Base-by-base conservation (phyloP, 2,888 invertebrate species). In the Cheilosia pagana region DNA sequence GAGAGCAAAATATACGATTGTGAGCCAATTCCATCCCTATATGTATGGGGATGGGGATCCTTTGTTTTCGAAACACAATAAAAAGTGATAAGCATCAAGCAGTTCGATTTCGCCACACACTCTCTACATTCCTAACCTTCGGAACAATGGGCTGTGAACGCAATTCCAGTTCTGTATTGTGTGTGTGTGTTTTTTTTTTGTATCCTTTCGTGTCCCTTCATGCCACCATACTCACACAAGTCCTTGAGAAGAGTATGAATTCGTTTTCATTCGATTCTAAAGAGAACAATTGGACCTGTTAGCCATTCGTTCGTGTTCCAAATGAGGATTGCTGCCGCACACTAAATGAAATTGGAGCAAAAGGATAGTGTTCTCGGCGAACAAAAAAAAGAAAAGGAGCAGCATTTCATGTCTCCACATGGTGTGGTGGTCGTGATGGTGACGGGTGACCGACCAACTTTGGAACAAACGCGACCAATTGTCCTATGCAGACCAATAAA, bases 211-310 rank as follows among this genome's bases (percentile, higher is more conserved):
- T 25, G 55, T 53, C 39, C 39, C 35, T 31, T 57, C 50, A 7
- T 35, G 41, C 21, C 19, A 52, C 21, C 19, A 21, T 39, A 21
- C 48, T 31, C 43, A 23, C n/a, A 10, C 53, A 71, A 67, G 77
- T 72, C 67, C 82, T 77, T 83, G 83, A 65, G 70, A 71, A 65
- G 70, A 71, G 65, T 75, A 79, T 75, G 83, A 83, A 83, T 83
- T 83, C 83, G 74, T 65, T 83, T 83, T 79, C 79, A 83, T 75
- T 79, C 63, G 72, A 62, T 68, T 74, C 63, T 68, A 83, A 83
- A 74, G 74, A 68, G 83, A 83, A 83, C 83, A 83, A 83, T 83
- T 74, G 83, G 70, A 83, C 74, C 83, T 78, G 83, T 83, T 83
- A 83, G 83, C 70, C 53, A 53, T 83, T 70, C 74, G 82, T 67